phyloP scores from a whole-genome alignment of 2,113 vertebrate genomes.

The Pavo muticus region DNA sequence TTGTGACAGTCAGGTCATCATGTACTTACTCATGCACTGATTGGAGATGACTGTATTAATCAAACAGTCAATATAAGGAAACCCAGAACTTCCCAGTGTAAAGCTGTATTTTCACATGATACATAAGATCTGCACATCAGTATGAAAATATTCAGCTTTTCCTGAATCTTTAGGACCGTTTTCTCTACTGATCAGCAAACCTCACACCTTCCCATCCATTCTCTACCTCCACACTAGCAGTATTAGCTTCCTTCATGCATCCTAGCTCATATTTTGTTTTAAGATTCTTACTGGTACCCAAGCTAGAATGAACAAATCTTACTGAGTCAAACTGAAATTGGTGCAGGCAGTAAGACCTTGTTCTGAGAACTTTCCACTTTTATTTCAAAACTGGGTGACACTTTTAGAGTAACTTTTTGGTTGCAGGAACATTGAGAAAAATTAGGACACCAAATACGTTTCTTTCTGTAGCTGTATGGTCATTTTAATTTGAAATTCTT shows the following conservation, averaged over 20 bases:
- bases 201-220: not conserved
- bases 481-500: not conserved
- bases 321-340: not conserved
- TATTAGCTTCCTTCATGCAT: not conserved
- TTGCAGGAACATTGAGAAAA: not conserved
- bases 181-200: not conserved
- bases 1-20: not conserved
- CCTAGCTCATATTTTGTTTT: not conserved
- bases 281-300: not conserved
- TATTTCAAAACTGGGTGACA: not conserved
- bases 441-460: not conserved
- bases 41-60: not conserved
- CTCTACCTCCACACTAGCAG: accelerated
- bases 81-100: not conserved
- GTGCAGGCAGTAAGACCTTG: not conserved
- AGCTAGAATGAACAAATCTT: not conserved
- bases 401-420: not conserved
- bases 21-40: accelerated
- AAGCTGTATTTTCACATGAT: not conserved
- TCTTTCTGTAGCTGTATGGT: not conserved
- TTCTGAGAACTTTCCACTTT: not conserved
- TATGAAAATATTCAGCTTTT: not conserved
- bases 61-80: not conserved
- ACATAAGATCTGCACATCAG: accelerated
- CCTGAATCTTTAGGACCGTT: not conserved